Evolutionary conservation across 1,140 invertebrate species (phyloP).

Genomic region (Parapsyche elsis): DNA sequence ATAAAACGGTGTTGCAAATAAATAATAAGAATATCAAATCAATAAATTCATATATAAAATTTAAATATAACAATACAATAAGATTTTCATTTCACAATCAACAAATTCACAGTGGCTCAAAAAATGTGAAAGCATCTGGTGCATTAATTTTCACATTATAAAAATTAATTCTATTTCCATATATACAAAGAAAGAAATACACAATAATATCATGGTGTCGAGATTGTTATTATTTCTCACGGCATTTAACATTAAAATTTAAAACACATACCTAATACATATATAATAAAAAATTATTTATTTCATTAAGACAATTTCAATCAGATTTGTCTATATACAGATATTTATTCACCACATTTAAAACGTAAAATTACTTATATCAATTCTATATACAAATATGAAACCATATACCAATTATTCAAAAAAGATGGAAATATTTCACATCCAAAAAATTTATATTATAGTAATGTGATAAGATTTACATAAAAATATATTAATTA

Average conservation of each 20-base stretch:
- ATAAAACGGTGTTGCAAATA: not conserved
- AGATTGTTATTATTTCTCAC: conserved; percentile 11
- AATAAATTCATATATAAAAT: conserved; percentile 23
- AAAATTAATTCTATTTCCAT: not conserved
- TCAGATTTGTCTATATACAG: not conserved
- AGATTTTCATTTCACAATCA: conserved; percentile 4
- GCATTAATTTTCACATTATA: not conserved
- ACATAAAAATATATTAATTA: no score
- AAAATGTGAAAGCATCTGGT: conserved; percentile 11
- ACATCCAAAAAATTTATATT: no score
- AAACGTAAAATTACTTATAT: not conserved
- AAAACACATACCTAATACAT: no score
- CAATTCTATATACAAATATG: not conserved
- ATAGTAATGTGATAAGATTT: no score
- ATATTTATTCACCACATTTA: not conserved
- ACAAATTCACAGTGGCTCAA: conserved; percentile 11
- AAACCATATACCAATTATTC: no score
- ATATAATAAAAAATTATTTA: not conserved
- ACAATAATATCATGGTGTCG: conserved; percentile 12
- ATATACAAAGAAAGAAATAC: conserved; percentile 28
- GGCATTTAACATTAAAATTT: no score
- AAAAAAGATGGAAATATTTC: no score
- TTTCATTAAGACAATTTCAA: not conserved
- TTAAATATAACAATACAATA: conserved; percentile 26
- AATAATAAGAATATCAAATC: conserved; percentile 24